These are phyloP conservation scores for Melipona bicolor DNA, from an alignment of 2,888 invertebrate species.

Conservation along the genomic window DNA sequence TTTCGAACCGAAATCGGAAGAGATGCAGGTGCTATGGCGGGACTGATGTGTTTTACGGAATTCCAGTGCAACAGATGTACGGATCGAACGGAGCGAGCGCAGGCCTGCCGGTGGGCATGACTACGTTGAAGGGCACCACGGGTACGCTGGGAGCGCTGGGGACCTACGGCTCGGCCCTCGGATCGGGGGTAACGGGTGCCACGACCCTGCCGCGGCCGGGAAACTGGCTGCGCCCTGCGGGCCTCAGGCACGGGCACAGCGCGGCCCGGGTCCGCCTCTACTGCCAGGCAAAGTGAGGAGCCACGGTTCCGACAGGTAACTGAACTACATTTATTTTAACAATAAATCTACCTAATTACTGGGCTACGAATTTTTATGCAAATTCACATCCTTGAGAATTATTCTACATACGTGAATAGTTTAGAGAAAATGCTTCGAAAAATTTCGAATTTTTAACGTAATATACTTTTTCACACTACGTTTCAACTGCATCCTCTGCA, in stretches of 20 bases:
- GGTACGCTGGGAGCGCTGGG: constrained; percentile 86
- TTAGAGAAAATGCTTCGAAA: too few relatives aligned
- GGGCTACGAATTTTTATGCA: too few relatives aligned
- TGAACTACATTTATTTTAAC: too few relatives aligned
- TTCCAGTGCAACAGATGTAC: constrained; percentile 91
- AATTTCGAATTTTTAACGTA: too few relatives aligned
- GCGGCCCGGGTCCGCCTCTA: constrained; percentile 91
- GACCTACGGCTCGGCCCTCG: constrained; percentile 82
- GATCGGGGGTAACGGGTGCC: constrained; percentile 83
- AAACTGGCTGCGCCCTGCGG: constrained; percentile 98
- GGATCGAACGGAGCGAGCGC: constrained; percentile 89
- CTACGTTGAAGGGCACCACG: constrained; percentile 85
- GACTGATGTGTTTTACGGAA: constrained; percentile 83
- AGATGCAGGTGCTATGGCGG: constrained; percentile 75
- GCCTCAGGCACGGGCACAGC: constrained; percentile 90
- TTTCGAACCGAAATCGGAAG: constrained; percentile 45
- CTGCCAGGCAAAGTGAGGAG: constrained; percentile 90
- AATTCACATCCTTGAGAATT: too few relatives aligned
- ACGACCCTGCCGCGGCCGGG: constrained; percentile 88
- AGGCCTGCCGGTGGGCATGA: constrained; percentile 83
- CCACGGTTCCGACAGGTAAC: constrained; percentile 85
- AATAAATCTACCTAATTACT: too few relatives aligned
- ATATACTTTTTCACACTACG: too few relatives aligned
- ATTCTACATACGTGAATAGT: too few relatives aligned
- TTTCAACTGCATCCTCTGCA: too few relatives aligned